Percentiles rank a stretch among this genome's conserved stretches.
Conservation (phyloP, 2,113 vertebrate species). For the Ancistrus triradiatus region DNA sequence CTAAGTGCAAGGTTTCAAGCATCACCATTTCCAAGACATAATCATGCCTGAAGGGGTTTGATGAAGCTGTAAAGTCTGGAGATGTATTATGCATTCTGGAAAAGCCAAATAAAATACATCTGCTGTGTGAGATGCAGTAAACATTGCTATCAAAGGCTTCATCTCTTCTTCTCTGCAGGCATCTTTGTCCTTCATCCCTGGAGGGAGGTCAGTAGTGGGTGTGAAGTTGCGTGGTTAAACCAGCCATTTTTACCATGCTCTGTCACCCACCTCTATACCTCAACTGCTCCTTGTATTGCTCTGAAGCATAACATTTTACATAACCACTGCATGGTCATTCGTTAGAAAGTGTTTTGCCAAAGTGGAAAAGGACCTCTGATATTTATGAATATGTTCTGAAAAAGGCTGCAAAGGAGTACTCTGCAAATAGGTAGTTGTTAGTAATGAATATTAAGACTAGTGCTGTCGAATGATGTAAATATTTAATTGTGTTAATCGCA, state of each 20-base stretch:
- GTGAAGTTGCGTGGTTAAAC: background rate
- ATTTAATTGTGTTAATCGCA: too few relatives aligned
- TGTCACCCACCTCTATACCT: background rate
- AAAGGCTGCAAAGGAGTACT: too few relatives aligned
- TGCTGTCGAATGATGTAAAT: too few relatives aligned
- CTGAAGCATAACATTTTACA: conserved; percentile 1
- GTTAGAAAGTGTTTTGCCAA: background rate
- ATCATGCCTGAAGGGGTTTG: conserved; percentile 28
- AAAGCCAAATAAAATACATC: conserved; percentile 29
- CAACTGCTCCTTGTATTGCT: background rate
- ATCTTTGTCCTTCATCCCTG: conserved; percentile 13
- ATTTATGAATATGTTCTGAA: too few relatives aligned
- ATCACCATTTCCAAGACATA: conserved; percentile 18
- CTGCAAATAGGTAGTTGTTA: too few relatives aligned
- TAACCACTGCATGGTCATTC: background rate
- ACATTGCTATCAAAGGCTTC: conserved; percentile 8
- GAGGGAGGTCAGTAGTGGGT: conserved; percentile 19
- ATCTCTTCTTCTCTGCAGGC: conserved; percentile 1
- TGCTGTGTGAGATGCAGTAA: conserved; percentile 16
- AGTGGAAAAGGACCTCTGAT: too few relatives aligned
- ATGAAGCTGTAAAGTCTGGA: conserved; percentile 25
- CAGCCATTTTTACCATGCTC: background rate
- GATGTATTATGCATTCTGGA: conserved; percentile 1
- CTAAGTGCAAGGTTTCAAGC: background rate
- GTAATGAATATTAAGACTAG: too few relatives aligned